A percentile compares a stretch with the other conserved stretches of the same genome.
These are phyloP conservation scores for Epinephelus moara DNA, from an alignment of 2,113 vertebrate genomes.

Conservation along the genomic window DNA sequence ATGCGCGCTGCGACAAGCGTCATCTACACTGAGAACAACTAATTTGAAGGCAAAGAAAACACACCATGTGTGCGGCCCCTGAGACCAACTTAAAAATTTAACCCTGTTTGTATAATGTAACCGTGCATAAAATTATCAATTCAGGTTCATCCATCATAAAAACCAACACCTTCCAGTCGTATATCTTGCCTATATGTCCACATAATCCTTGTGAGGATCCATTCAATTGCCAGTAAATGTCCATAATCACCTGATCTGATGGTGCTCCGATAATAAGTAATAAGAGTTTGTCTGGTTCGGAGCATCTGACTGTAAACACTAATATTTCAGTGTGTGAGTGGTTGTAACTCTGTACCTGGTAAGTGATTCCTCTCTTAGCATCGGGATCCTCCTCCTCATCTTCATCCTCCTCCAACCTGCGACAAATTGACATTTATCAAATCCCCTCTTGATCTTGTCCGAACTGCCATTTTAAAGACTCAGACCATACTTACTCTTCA, in stretches of 20 bases:
- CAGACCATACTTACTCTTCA: conserved; percentile 72
- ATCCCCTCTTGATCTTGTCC: background rate
- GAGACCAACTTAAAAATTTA: background rate
- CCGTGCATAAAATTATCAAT: no score
- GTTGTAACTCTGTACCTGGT: conserved; percentile 79
- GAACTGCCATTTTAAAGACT: background rate
- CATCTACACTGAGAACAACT: no score
- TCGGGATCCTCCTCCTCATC: conserved; percentile 68
- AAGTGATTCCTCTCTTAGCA: conserved; percentile 87
- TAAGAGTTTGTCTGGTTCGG: background rate
- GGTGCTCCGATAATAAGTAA: background rate
- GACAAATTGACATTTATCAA: conserved; percentile 22
- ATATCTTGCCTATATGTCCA: background rate
- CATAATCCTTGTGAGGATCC: background rate
- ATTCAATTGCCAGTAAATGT: background rate
- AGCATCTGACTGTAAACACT: background rate
- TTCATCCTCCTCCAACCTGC: conserved; percentile 60
- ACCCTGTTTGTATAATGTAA: background rate
- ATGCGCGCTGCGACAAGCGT: no score
- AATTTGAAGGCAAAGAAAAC: no score
- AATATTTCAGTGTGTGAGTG: background rate
- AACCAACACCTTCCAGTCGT: no score
- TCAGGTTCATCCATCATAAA: background rate
- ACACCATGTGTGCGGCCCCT: no score
- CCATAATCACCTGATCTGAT: background rate